These are phyloP conservation scores for Balanococcus diminutus DNA, from an alignment of 2,888 invertebrate genomes.

Conservation along the genomic window DNA sequence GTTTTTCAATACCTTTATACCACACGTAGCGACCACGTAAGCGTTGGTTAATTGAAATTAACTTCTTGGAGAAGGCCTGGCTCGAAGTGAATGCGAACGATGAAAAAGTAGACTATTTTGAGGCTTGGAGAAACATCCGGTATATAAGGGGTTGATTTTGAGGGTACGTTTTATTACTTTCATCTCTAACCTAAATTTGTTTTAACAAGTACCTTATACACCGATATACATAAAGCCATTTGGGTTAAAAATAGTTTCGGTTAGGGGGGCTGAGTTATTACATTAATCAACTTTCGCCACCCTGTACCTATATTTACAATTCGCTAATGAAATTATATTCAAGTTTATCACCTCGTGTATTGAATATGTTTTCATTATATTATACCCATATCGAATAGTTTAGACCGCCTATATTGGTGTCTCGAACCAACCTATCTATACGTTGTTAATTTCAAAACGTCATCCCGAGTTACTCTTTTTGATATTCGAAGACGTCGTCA, in stretches of 20 bases:
- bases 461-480: not conserved
- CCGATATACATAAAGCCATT: not conserved
- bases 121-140: not conserved
- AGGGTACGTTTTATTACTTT: not conserved
- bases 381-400: not conserved
- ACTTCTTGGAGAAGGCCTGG: not conserved
- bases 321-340: not conserved
- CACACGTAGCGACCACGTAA: too few relatives aligned
- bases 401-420: not conserved
- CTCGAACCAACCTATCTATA: not conserved
- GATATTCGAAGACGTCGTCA: not conserved
- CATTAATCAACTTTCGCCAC: not conserved
- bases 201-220: not conserved
- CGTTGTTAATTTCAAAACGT: not conserved
- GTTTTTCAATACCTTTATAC: not conserved
- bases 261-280: not conserved
- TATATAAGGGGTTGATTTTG: not conserved
- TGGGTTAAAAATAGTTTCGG: not conserved
- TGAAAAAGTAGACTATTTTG: not conserved
- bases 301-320: not conserved
- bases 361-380: not conserved
- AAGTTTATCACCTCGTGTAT: constrained; percentile 15
- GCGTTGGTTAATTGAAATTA: not conserved
- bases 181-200: not conserved
- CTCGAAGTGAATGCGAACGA: not conserved